Evolutionary conservation across 2,888 invertebrate genomes (phyloP).

Genomic region (Eupeodes luniger): DNA sequence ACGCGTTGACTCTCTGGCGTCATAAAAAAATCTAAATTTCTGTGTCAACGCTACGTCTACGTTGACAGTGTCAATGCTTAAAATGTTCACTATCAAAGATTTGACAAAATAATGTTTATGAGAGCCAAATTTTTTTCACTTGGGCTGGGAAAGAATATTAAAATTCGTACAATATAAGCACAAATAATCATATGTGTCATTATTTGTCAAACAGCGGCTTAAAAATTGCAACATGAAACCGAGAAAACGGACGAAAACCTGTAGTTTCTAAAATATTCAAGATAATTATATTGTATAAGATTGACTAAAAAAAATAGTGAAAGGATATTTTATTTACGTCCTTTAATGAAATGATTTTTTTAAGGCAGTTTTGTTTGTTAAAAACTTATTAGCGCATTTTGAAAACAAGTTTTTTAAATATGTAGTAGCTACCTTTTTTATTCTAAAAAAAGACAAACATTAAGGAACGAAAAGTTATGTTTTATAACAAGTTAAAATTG

Average conservation of each 20-base stretch:
- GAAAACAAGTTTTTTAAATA: constrained; percentile 5
- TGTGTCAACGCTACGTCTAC: too few relatives aligned
- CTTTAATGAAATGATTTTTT: neutral
- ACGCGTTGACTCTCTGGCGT: too few relatives aligned
- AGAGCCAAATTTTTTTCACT: too few relatives aligned
- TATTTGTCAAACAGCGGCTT: neutral
- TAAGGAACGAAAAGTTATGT: too few relatives aligned
- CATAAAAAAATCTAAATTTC: too few relatives aligned
- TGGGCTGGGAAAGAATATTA: too few relatives aligned
- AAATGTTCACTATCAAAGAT: too few relatives aligned
- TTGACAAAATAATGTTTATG: too few relatives aligned
- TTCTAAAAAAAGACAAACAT: constrained; percentile 8
- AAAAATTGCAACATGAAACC: neutral
- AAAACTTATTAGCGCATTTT: constrained; percentile 6
- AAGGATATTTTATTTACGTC: neutral
- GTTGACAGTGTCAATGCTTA: too few relatives aligned
- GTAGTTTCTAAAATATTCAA: constrained; percentile 3
- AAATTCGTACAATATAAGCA: too few relatives aligned
- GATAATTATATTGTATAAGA: neutral
- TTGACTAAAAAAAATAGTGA: neutral
- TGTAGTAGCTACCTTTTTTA: neutral
- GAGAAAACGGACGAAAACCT: neutral
- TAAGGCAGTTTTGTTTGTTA: neutral
- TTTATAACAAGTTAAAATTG: too few relatives aligned
- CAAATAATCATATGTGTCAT: neutral